phyloP scores from a whole-genome alignment of 2,113 vertebrate genomes.

The Puffinus mauretanicus region DNA sequence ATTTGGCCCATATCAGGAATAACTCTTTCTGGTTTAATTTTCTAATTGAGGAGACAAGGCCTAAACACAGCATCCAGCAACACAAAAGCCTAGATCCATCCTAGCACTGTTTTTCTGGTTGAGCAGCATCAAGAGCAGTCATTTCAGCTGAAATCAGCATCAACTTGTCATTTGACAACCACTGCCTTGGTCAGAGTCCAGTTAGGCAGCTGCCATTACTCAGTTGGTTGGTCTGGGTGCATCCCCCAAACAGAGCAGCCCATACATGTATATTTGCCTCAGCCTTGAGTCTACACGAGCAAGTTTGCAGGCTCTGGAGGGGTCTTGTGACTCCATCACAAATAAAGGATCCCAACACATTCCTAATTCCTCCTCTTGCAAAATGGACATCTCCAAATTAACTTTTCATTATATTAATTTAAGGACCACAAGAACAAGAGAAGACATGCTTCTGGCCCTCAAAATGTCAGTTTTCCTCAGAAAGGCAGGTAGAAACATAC shows the following conservation, averaged over 20 bases:
- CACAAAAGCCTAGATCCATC: not conserved
- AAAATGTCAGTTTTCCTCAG: not conserved
- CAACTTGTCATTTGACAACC: not conserved
- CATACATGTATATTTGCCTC: accelerated
- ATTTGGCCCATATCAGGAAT: not conserved
- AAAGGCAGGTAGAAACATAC: not conserved
- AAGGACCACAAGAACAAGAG: not conserved
- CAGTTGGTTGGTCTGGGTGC: not conserved
- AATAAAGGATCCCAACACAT: not conserved
- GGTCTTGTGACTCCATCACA: not conserved
- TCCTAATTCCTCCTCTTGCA: not conserved
- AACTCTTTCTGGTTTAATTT: not conserved
- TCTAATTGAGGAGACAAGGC: not conserved
- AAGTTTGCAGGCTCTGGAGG: not conserved
- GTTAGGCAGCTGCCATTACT: not conserved
- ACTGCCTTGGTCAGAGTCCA: not conserved
- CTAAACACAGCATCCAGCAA: not conserved
- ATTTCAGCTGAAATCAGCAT: not conserved
- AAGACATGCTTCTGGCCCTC: not conserved
- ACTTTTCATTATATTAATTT: not conserved
- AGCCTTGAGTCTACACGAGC: not conserved
- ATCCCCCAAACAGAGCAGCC: not conserved
- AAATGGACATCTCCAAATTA: not conserved
- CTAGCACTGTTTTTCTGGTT: not conserved
- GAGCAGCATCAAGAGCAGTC: accelerated